Evolutionary conservation across 1,140 invertebrate species (phyloP), one percentile per base, ranked within the genome.

Genomic region (Drosophila pandora): DNA sequence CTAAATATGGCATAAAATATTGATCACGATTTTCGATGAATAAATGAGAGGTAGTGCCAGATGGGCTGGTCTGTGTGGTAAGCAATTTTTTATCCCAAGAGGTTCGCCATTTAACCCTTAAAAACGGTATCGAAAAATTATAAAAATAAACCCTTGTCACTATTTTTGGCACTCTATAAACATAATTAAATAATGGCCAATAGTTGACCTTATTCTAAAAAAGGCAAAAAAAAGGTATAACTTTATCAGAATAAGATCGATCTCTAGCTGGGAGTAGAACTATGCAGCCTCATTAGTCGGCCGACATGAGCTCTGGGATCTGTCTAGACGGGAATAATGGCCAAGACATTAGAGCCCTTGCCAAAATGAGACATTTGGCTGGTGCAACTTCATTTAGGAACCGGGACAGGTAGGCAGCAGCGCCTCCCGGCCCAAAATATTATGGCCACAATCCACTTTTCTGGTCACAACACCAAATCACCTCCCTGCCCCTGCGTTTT

Each of bases 371-470:
- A 73, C 80, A 84, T 84, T 84, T 76, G 30, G 49, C 63, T 45
- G 79, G 47, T 43, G 83, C 82, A 81, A 74, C 77, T 84, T 84
- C 71, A 84, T 84, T 84, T 73, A 62, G 12, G 58, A 10, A 56
- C 63, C 61, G 67, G 79, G 67, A 13, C 43, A 12, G 21, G 37
- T 47, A 37, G 63, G 50, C 37, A 34, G 13, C 25, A 49, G 58
- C 32, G 25, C 50, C 37, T 57, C 22, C 25, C 22, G 41, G 75
- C 75, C 68, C 77, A 87, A 37, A 87, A 87, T 87, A 88, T 87
- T 87, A 83, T 87, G 67, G 79, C 83, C 82, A 88, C 82, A 87
- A 88, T 58, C 65, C 60, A 43, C 64, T 75, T 43, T 69, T 69
- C 65, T 74, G 61, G 67, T 71, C 70, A 65, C 72, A 76, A 54